Base-by-base conservation (phyloP, 2,888 invertebrate genomes). In the Andrena chrysosceles region DNA sequence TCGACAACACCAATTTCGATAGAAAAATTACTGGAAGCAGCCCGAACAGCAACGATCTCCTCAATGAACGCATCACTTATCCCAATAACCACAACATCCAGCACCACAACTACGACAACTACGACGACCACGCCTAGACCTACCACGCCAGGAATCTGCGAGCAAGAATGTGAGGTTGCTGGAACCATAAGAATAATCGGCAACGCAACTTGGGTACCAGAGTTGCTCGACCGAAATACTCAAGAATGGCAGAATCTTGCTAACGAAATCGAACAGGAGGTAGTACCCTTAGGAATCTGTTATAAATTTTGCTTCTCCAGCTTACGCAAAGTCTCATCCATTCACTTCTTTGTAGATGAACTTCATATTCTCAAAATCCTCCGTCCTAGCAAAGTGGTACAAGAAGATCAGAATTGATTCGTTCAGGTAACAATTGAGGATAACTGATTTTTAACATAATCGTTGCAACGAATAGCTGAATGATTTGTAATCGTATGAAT, bases 1-100 rank as follows among this genome's bases (percentile, higher is more conserved):
- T 97, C 98, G 0, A 98, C 98, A 0, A 98, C 98, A 0, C 97
- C 98, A 0, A 96, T 98, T 87, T 97, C 97, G 0, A 97, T 97
- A 77, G 97, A 98, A 91, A 97, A 97, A 92, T 95, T 97, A 7
- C 92, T 98, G 67, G 97, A 97, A 93, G 95, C 95, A 13, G 95
- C 95, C 1, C 94, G 96, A 74, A 95, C 96, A 42, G 96, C 96
- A 0, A 96, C 96, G 2, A 95, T 95, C 10, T 95, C 96, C 0
- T 94, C 95, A 0, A 92, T 94, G 42, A 95, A 96, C 52, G 84
- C 88, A 2, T 93, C 94, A 0, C 69, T 88, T 2, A 85, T 92
- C 49, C 88, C 93, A n/a, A 91, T 93, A 2, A 92, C 92, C 0
- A 95, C 95, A 13, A 95, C 95, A 0, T 94, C 95, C 0, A 95